A percentile compares a stretch with the other conserved stretches of the same genome.
phyloP scores from a whole-genome alignment of 2,888 invertebrate genomes.

The Anagyrus pseudococci region DNA sequence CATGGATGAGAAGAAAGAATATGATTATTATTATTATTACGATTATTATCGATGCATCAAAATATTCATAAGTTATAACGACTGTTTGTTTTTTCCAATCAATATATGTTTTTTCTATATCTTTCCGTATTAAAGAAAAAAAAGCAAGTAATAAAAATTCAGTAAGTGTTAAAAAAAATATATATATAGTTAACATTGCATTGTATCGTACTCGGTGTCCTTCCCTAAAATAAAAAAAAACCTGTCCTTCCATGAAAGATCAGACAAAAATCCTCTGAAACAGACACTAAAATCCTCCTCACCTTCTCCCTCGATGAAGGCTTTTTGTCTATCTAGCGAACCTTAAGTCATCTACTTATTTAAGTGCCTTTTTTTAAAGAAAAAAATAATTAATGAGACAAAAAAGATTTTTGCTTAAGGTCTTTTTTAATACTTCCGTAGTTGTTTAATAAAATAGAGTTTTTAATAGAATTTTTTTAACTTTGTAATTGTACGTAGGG shows the following conservation, averaged over 20 bases:
- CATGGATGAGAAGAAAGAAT: constrained; percentile 42
- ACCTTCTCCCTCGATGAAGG: constrained; percentile 30
- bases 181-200: constrained; percentile 20
- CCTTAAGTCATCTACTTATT: constrained; percentile 37
- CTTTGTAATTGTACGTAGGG: constrained; percentile 24
- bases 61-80: constrained; percentile 60
- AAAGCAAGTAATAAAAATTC: constrained; percentile 60
- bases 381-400: constrained; percentile 12
- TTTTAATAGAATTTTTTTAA: constrained; percentile 28
- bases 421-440: constrained; percentile 35
- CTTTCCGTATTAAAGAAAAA: constrained; percentile 57
- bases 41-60: constrained; percentile 60
- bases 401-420: constrained; percentile 32
- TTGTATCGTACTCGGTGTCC: constrained; percentile 32
- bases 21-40: constrained; percentile 55
- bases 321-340: constrained; percentile 33
- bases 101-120: constrained; percentile 62
- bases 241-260: constrained; percentile 3
- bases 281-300: constrained; percentile 13
- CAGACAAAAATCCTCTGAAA: constrained; percentile 12
- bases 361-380: constrained; percentile 37
- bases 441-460: constrained; percentile 33
- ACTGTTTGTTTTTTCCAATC: constrained; percentile 60
- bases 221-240: constrained; percentile 17
- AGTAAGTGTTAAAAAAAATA: constrained; percentile 57